Percentiles rank a stretch among this genome's conserved stretches.
These are phyloP conservation scores for Macaria liturata DNA, from an alignment of 2,888 invertebrate species.

Conservation along the genomic window DNA sequence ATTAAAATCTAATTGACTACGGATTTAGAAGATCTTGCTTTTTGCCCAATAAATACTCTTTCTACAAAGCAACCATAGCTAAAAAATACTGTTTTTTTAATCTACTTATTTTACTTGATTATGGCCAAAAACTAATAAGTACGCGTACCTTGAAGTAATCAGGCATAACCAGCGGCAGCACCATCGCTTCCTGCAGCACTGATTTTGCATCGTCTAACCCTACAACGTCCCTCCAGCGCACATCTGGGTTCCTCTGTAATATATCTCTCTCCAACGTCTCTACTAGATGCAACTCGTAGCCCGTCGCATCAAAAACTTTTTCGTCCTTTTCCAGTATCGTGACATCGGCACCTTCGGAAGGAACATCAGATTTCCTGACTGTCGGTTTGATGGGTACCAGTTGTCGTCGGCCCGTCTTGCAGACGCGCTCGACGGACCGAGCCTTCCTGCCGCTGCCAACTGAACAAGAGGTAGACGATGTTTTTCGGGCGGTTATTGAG, in stretches of 20 bases:
- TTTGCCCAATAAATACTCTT: no score
- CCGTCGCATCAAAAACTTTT: slow-evolving; percentile 85
- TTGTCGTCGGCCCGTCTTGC: slow-evolving; percentile 52
- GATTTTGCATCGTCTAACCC: slow-evolving; percentile 90
- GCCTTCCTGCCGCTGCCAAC: slow-evolving; percentile 66
- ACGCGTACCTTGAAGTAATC: slow-evolving; percentile 90
- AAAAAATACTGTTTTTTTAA: no score
- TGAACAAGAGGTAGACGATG: slow-evolving; percentile 78
- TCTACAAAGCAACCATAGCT: no score
- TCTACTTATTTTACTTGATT: no score
- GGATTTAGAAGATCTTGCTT: no score
- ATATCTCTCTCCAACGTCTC: slow-evolving; percentile 94
- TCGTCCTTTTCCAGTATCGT: slow-evolving; percentile 68
- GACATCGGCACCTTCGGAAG: slow-evolving; percentile 64
- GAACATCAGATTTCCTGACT: slow-evolving; percentile 57
- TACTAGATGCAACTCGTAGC: slow-evolving; percentile 90
- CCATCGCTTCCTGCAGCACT: slow-evolving; percentile 93
- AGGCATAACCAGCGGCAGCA: slow-evolving; percentile 93
- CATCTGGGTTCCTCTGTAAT: slow-evolving; percentile 90
- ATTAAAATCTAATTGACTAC: no score
- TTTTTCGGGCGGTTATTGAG: slow-evolving; percentile 78
- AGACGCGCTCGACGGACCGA: slow-evolving; percentile 73
- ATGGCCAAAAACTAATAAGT: no score
- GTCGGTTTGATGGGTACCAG: slow-evolving; percentile 66
- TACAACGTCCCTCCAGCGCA: slow-evolving; percentile 91